A percentile compares a stretch with the other conserved stretches of the same genome.
These are phyloP conservation scores for Hymenochirus boettgeri DNA, from an alignment of 2,113 vertebrate genomes.

Conservation along the genomic window DNA sequence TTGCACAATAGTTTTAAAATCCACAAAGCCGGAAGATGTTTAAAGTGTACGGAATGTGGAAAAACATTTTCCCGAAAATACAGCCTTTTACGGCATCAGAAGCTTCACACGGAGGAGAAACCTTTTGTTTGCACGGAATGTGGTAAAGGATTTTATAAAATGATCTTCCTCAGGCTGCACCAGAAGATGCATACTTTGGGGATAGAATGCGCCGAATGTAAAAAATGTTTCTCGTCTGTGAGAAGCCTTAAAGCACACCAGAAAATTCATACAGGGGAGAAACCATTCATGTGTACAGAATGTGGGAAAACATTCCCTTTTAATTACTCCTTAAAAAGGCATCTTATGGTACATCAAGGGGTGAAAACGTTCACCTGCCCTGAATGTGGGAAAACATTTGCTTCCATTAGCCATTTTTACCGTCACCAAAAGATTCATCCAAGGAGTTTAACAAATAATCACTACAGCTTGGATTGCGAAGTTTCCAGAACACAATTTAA, in stretches of 20 bases:
- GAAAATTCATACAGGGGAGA: conserved; percentile 51
- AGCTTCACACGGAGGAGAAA: conserved; percentile 22
- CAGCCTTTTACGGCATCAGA: conserved; percentile 9
- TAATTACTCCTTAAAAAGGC: conserved; percentile 50
- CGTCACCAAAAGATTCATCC: no score
- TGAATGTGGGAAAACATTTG: background rate
- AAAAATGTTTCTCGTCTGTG: conserved; percentile 50
- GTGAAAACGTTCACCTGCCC: conserved; percentile 47
- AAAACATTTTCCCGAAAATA: conserved; percentile 7
- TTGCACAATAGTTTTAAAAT: background rate
- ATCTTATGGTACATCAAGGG: conserved; percentile 52
- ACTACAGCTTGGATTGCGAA: no score
- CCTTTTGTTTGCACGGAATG: conserved; percentile 9
- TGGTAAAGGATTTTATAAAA: conserved; percentile 22
- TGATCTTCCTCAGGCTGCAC: conserved; percentile 42
- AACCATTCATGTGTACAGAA: conserved; percentile 48
- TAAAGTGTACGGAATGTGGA: background rate
- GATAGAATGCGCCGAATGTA: conserved; percentile 48
- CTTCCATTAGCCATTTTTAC: no score
- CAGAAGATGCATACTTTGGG: no score
- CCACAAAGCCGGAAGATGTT: background rate
- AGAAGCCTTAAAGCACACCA: conserved; percentile 49
- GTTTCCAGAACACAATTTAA: no score
- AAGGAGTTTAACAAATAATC: no score
- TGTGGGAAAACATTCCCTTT: conserved; percentile 53